These are phyloP conservation scores for Plectus sambesii DNA, from an alignment of 1,140 invertebrate species.

Conservation along the genomic window DNA sequence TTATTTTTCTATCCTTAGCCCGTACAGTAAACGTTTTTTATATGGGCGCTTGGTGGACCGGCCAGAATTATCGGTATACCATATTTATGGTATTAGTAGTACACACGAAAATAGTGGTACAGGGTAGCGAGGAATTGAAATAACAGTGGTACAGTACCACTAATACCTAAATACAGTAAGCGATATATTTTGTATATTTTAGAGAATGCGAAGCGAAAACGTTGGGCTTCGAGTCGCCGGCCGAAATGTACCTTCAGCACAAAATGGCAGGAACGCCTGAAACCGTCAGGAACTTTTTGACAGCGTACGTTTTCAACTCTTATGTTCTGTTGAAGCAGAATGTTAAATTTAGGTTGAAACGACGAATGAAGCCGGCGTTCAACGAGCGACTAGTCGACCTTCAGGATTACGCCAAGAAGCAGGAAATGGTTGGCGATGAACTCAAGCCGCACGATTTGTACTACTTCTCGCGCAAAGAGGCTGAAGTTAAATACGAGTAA, in stretches of 20 bases:
- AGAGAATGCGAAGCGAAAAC: slow-evolving; percentile 42
- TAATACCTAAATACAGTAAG: no score
- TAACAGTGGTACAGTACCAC: no score
- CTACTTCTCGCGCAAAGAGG: slow-evolving; percentile 40
- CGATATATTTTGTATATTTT: slow-evolving; percentile 16
- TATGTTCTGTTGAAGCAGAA: slow-evolving; percentile 7
- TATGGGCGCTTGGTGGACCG: no score
- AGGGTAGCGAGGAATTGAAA: no score
- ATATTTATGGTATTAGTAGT: no score
- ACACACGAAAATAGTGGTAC: no score
- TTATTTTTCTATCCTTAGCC: slow-evolving; percentile 14
- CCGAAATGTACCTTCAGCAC: slow-evolving; percentile 39
- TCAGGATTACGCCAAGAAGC: slow-evolving; percentile 27
- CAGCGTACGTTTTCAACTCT: slow-evolving; percentile 23
- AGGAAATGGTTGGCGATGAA: slow-evolving; percentile 30
- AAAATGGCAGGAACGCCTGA: slow-evolving; percentile 43
- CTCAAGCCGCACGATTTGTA: slow-evolving; percentile 37
- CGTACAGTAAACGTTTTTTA: no score
- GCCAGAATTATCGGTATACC: no score
- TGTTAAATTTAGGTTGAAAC: slow-evolving; percentile 22
- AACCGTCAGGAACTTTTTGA: slow-evolving; percentile 40
- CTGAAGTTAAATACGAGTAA: slow-evolving; percentile 38
- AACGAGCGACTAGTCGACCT: slow-evolving; percentile 39
- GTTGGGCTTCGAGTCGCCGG: slow-evolving; percentile 32
- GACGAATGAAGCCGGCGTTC: slow-evolving; percentile 38